Conservation (phyloP, 2,888 invertebrate species). For the Orthonychiurus folsomi region DNA sequence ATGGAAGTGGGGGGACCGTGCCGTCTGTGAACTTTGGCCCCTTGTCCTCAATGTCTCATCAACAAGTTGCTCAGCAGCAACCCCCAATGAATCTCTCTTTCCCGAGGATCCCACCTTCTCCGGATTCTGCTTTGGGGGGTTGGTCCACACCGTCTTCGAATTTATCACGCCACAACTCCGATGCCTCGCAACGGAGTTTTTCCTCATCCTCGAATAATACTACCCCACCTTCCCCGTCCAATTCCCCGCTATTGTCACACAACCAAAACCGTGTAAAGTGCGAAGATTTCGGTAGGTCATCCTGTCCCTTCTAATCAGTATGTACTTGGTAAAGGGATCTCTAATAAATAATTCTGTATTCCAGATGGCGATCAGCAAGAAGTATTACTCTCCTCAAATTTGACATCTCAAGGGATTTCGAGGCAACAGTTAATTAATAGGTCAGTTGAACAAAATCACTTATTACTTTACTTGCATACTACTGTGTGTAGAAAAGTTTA, state of each 20-base stretch:
- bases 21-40: neutral
- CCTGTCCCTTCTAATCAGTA: neutral
- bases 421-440: conserved; percentile 41
- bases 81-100: conserved; percentile 40
- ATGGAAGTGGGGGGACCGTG: neutral
- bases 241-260: conserved; percentile 39
- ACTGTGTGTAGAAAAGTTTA: neutral
- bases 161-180: conserved; percentile 40
- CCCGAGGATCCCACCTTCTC: conserved; percentile 40
- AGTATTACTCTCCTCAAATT: conserved; percentile 40
- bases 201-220: conserved; percentile 41
- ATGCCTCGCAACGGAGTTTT: conserved; percentile 40
- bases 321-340: neutral
- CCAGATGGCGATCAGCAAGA: conserved; percentile 40
- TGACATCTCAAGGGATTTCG: conserved; percentile 40
- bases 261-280: conserved; percentile 38
- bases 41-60: neutral
- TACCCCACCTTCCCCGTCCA: conserved; percentile 40
- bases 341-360: neutral
- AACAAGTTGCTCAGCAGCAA: conserved; percentile 22
- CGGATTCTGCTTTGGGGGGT: conserved; percentile 39
- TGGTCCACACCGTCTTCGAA: conserved; percentile 40
- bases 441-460: conserved; percentile 24
- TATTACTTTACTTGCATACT: conserved; percentile 3
- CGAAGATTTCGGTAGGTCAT: conserved; percentile 37